phyloP scores from a whole-genome alignment of 2,888 invertebrate genomes.

The Nowickia ferox region DNA sequence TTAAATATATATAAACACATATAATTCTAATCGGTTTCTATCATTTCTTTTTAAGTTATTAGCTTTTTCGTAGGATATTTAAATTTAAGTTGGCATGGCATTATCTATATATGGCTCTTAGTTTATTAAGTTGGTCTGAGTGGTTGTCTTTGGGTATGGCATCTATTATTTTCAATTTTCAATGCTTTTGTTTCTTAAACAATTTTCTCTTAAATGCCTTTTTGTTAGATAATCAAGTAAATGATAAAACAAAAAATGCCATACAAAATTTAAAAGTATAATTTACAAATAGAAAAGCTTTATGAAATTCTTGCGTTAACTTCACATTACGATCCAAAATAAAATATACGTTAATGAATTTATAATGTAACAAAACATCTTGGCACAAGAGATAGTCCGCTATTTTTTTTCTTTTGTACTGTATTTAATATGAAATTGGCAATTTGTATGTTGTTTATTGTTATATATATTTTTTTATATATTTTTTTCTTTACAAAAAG shows the following conservation, averaged over 20 bases:
- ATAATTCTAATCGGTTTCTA: neutral
- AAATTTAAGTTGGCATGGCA: neutral
- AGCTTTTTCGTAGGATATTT: neutral
- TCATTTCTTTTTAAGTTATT: neutral
- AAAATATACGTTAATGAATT: neutral
- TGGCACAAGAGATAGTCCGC: neutral
- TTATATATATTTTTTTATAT: neutral
- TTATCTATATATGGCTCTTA: conserved; percentile 9
- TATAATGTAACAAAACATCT: neutral
- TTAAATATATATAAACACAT: too few species aligned
- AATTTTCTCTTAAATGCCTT: neutral
- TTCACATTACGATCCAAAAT: too few species aligned
- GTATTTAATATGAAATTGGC: neutral
- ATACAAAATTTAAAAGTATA: neutral
- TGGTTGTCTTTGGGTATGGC: neutral
- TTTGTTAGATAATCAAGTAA: neutral
- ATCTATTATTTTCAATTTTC: conserved; percentile 43
- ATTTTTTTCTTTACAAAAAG: neutral
- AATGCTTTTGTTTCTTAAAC: conserved; percentile 18
- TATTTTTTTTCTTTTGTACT: neutral
- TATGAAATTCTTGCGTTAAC: neutral
- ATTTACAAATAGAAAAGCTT: neutral
- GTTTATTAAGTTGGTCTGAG: neutral
- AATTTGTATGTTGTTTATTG: neutral
- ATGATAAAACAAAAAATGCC: neutral